Evolutionary conservation across 1,140 invertebrate species (phyloP).

Genomic region (Hyles euphorbiae): DNA sequence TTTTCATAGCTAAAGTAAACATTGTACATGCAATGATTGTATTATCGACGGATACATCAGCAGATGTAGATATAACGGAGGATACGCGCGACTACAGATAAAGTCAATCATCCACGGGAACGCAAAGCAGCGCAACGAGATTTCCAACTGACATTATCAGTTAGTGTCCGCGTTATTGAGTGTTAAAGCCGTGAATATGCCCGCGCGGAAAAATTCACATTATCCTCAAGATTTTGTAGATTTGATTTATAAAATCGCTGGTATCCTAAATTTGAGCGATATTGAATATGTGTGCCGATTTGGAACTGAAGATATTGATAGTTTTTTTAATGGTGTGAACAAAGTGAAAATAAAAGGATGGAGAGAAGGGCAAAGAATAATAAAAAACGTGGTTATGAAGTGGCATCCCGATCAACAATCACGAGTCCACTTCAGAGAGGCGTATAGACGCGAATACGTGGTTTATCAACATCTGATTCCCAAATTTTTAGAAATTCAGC

Average conservation of each 20-base stretch:
- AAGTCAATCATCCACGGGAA: constrained; percentile 18
- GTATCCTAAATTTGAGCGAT: constrained; percentile 32
- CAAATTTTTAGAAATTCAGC: constrained; percentile 44
- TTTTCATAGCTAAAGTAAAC: no score
- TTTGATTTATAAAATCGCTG: constrained; percentile 42
- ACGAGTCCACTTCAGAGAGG: constrained; percentile 35
- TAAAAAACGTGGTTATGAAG: constrained; percentile 39
- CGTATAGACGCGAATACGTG: constrained; percentile 40
- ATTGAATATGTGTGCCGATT: constrained; percentile 34
- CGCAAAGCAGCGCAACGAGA: constrained; percentile 2
- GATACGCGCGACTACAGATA: constrained; percentile 12
- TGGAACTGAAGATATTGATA: constrained; percentile 42
- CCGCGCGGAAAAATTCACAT: constrained; percentile 42
- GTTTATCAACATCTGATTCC: constrained; percentile 36
- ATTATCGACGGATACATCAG: no score
- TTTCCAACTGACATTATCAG: constrained; percentile 18
- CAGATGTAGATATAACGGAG: no score
- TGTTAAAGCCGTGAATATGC: constrained; percentile 31
- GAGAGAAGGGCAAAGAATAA: constrained; percentile 35
- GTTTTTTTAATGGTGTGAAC: constrained; percentile 34
- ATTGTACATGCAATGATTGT: no score
- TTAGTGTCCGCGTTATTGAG: constrained; percentile 3
- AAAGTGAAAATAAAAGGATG: constrained; percentile 39
- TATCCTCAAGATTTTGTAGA: constrained; percentile 39
- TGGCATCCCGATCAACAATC: constrained; percentile 39